These are phyloP conservation scores for Drosophila paranaensis DNA, from an alignment of 2,888 invertebrate genomes.

Conservation along the genomic window DNA sequence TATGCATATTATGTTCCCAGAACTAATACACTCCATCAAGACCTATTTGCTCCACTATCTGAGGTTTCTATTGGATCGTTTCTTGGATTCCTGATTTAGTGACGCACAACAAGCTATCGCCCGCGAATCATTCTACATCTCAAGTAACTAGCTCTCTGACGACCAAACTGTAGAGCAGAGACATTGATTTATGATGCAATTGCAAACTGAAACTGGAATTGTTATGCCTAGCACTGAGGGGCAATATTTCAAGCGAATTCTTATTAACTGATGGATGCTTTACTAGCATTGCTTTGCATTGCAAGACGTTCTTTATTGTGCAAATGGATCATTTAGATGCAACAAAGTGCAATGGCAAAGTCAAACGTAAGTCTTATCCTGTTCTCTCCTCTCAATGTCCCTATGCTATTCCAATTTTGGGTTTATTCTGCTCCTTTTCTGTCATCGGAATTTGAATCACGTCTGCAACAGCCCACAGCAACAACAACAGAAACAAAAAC, in stretches of 20 bases:
- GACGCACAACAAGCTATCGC: conserved; percentile 25
- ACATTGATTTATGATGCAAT: conserved; percentile 74
- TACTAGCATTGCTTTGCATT: neutral
- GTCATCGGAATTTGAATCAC: conserved; percentile 71
- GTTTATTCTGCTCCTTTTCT: conserved; percentile 49
- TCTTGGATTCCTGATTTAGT: conserved; percentile 9
- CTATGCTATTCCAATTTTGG: conserved; percentile 48
- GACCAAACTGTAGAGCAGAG: conserved; percentile 35
- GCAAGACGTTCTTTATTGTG: conserved; percentile 13
- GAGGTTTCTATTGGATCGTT: neutral
- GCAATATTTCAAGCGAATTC: conserved; percentile 20
- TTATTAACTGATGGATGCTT: conserved; percentile 18
- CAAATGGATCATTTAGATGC: conserved; percentile 28
- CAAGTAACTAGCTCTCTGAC: conserved; percentile 40
- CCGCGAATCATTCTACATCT: conserved; percentile 28
- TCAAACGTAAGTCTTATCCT: conserved; percentile 16
- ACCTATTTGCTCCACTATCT: no score
- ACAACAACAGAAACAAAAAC: conserved; percentile 20
- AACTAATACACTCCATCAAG: neutral
- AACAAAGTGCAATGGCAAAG: conserved; percentile 40
- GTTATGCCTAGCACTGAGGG: conserved; percentile 39
- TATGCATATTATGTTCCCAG: no score
- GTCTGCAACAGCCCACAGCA: conserved; percentile 53
- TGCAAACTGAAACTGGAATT: conserved; percentile 46
- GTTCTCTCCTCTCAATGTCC: conserved; percentile 23